Evolutionary conservation across 2,888 invertebrate genomes (phyloP), one percentile per base, ranked within the genome.

Genomic region (Tholera decimalis): DNA sequence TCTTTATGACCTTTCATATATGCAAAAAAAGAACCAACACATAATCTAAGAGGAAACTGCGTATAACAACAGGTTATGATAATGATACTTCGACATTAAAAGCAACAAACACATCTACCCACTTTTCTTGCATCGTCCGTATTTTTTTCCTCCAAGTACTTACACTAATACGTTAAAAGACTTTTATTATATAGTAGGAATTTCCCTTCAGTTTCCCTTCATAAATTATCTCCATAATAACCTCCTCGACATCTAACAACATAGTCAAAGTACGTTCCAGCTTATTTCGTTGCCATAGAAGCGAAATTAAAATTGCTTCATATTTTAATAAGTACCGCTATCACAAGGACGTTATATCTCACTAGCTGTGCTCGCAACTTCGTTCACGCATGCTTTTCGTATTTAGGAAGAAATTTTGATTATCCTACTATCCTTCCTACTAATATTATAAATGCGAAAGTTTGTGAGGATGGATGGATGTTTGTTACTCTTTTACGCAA

Each of bases 301-400:
- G 35, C 18, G 6, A 7, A 56, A 28, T 18, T 18, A 67, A 63
- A 22, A 41, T 28, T 43, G 6, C 2, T n/a, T 28, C 8, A n/a
- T 55, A 24, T 24, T 13, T 24, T 24, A n/a, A n/a, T 20, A 1
- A 35, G 26, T 22, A 9, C 20, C 24, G 13, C 24, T 20, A 22
- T 18, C 13, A 2, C 1, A 18, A 24, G 44, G 39, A 41, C 51
- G 46, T 63, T 35, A 50, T 49, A 43, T 50, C 2, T 50, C 13
- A 20, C n/a, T n/a, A n/a, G n/a, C n/a, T n/a, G n/a, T n/a, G n/a
- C n/a, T n/a, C n/a, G n/a, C n/a, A n/a, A n/a, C n/a, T n/a, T n/a
- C n/a, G n/a, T n/a, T n/a, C n/a, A n/a, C n/a, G n/a, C n/a, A n/a
- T n/a, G n/a, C n/a, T n/a, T n/a, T n/a, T n/a, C n/a, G n/a, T n/a